Conservation (phyloP, 2,797 vertebrate genomes). For the Tauraco hartlaubi region DNA sequence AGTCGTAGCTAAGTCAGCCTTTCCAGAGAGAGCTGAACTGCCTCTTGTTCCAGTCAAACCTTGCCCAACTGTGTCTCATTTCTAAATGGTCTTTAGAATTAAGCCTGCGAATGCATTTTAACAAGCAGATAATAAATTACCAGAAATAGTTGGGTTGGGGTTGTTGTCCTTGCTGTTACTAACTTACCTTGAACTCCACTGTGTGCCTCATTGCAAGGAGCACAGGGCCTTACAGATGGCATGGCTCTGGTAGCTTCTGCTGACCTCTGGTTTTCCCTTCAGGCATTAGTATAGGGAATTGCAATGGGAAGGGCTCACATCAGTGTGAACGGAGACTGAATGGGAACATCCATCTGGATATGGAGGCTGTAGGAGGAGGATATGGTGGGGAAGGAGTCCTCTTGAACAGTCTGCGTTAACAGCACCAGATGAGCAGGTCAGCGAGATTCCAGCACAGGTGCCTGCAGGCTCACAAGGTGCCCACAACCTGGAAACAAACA, state of each 20-base stretch:
- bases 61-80: background rate
- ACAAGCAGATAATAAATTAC: background rate
- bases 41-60: background rate
- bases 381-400: background rate
- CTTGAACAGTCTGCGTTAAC: background rate
- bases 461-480: background rate
- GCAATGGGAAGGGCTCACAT: background rate
- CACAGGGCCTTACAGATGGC: background rate
- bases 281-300: background rate
- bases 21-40: background rate
- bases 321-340: background rate
- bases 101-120: background rate
- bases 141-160: background rate
- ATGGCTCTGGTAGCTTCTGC: background rate
- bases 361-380: background rate
- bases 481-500: background rate
- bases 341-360: background rate
- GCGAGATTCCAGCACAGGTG: accelerated
- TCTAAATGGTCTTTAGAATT: background rate
- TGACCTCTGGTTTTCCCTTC: background rate
- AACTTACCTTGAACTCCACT: background rate
- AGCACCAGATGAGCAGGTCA: background rate
- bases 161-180: background rate
- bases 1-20: background rate
- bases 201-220: background rate